A percentile compares a stretch with the other conserved stretches of the same genome.
These are phyloP conservation scores for Notoglanidium macrostoma DNA, from an alignment of 2,797 vertebrate species.

Conservation along the genomic window DNA sequence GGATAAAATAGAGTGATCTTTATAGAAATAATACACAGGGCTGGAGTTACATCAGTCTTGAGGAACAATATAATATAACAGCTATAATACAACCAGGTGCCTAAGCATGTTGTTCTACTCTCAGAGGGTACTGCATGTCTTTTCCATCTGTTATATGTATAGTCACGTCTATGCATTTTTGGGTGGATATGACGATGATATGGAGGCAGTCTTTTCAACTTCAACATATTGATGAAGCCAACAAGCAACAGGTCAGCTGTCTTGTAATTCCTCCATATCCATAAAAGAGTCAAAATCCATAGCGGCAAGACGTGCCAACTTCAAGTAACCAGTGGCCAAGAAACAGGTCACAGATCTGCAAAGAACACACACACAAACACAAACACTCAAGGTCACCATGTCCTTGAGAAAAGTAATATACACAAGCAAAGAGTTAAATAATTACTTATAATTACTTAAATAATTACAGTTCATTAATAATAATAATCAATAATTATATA, in stretches of 20 bases:
- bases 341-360: conserved; percentile 67
- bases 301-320: conserved; percentile 48
- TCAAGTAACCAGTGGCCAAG: conserved; percentile 62
- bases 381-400: background rate
- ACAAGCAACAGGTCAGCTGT: conserved; percentile 40
- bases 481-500: background rate
- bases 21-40: conserved; percentile 25
- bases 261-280: conserved; percentile 37
- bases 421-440: background rate
- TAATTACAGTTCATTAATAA: conserved; percentile 2
- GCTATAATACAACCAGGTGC: conserved; percentile 36
- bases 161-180: conserved; percentile 7
- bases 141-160: background rate
- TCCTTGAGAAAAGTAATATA: background rate
- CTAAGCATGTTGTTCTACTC: conserved; percentile 26
- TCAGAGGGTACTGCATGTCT: background rate
- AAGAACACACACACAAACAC: conserved; percentile 51
- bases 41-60: conserved; percentile 15
- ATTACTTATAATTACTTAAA: background rate
- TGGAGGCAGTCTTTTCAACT: conserved; percentile 63
- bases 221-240: conserved; percentile 28
- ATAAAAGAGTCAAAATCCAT: conserved; percentile 12
- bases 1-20: conserved; percentile 26
- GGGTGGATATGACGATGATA: conserved; percentile 33
- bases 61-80: no score